A percentile compares a stretch with the other conserved stretches of the same genome.
phyloP scores from a whole-genome alignment of 2,113 vertebrate species.

The Chitala chitala region DNA sequence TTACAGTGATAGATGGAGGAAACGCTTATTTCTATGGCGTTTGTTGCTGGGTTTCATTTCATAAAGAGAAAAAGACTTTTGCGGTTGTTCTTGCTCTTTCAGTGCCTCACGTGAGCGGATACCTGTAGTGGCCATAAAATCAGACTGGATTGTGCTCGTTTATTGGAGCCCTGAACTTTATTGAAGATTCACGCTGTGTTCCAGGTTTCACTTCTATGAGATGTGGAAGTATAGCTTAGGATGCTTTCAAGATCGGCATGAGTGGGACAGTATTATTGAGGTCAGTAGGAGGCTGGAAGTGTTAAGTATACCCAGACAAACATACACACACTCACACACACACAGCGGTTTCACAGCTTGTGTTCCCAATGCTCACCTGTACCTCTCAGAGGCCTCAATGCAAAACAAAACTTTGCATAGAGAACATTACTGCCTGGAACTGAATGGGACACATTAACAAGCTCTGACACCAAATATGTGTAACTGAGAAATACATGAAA shows the following conservation, averaged over 20 bases:
- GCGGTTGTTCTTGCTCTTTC: background rate
- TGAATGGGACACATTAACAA: too few species aligned
- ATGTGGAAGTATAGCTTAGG: background rate
- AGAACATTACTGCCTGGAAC: too few species aligned
- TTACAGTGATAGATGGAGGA: background rate
- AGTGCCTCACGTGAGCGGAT: background rate
- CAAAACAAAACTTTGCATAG: too few species aligned
- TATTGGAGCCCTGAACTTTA: too few species aligned
- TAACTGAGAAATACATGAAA: too few species aligned
- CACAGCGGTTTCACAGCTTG: background rate
- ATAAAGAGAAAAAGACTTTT: background rate
- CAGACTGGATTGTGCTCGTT: too few species aligned
- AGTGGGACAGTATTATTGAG: background rate
- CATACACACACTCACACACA: too few species aligned
- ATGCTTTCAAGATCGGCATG: background rate
- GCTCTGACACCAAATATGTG: too few species aligned
- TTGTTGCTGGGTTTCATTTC: slow-evolving; percentile 1
- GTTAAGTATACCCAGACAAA: background rate
- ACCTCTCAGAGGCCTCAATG: background rate
- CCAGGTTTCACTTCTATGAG: background rate
- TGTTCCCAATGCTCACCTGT: background rate
- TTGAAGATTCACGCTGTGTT: background rate
- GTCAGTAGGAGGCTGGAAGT: background rate
- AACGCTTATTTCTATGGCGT: background rate
- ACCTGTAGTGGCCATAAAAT: too few species aligned